These are phyloP conservation scores for Crotophaga sulcirostris DNA, from an alignment of 2,113 vertebrate species.

Conservation along the genomic window DNA sequence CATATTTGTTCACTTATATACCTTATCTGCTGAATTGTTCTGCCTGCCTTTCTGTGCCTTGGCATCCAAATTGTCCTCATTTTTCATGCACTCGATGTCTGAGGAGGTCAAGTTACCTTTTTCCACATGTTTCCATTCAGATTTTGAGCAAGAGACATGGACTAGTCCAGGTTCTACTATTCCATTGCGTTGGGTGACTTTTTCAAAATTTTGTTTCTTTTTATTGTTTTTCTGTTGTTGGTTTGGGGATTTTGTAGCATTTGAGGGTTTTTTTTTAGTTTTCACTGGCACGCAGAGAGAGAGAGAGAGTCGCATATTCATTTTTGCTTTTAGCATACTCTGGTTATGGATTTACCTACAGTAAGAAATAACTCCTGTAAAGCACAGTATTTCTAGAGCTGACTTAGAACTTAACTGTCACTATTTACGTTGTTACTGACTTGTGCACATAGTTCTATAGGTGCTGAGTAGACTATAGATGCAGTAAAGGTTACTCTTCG, in stretches of 20 bases:
- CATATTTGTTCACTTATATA: not conserved
- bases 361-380: not conserved
- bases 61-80: not conserved
- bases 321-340: not conserved
- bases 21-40: not conserved
- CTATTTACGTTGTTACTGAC: not conserved
- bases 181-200: not conserved
- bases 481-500: not conserved
- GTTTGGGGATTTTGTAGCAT: accelerated
- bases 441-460: not conserved
- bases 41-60: not conserved
- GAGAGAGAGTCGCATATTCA: not conserved
- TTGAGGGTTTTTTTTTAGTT: not conserved
- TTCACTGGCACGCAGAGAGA: no score
- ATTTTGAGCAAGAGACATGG: not conserved
- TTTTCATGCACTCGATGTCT: not conserved
- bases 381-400: not conserved
- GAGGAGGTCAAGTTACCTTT: not conserved
- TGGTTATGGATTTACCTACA: not conserved
- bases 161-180: not conserved
- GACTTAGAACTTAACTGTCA: not conserved
- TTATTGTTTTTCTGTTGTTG: not conserved
- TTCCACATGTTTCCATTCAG: not conserved
- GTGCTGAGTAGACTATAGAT: not conserved
- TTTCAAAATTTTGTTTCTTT: not conserved